Base-by-base conservation (phyloP, 2,888 invertebrate genomes). In the Amphimallon solstitiale region DNA sequence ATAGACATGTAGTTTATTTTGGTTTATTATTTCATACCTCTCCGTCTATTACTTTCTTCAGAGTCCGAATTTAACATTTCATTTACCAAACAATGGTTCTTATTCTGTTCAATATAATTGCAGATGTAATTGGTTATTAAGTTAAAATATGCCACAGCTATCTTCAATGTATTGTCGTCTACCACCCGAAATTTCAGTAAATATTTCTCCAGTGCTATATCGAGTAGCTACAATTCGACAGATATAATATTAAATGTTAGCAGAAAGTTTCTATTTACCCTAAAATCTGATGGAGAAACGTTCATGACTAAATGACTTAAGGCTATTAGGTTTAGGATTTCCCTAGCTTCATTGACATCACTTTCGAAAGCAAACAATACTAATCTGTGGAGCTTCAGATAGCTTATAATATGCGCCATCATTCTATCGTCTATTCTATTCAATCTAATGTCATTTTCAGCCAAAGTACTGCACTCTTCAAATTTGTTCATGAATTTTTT, bases 301-400 rank as follows among this genome's bases (percentile, higher is more conserved):
- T 70, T 64, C 65, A 70, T 66, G 0, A 66, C 29, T 6, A 61
- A 10, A 37, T 70, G 70, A 38, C 70, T 68, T 40, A 64, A 52
- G 7, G 68, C 68, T 40, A 70, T 46, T 29, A 70, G 59, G 38
- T 66, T 54, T n/a, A 70, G 29, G 23, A 64, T 62, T 29, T 66
- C 49, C 10, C 48, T 46, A n/a, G 64, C 66, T 43, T 66, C 62
- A 35, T 62, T 38, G 14, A 63, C 40, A 19, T 66, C 29, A 45
- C 38, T 62, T 48, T 66, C 63, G n/a, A 66, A 63, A 15, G 61
- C 40, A 4, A 43, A 34, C 45, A 66, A 35, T n/a, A 66, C 19
- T 21, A 66, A 19, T 45, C 63, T 54, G 23, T 66, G 66, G 2
- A 66, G 40, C 40, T 66, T 66, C 12, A 66, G 15, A 34, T 62